These are phyloP conservation scores for Calyptomena viridis DNA, from an alignment of 2,113 vertebrate genomes.

Conservation along the genomic window DNA sequence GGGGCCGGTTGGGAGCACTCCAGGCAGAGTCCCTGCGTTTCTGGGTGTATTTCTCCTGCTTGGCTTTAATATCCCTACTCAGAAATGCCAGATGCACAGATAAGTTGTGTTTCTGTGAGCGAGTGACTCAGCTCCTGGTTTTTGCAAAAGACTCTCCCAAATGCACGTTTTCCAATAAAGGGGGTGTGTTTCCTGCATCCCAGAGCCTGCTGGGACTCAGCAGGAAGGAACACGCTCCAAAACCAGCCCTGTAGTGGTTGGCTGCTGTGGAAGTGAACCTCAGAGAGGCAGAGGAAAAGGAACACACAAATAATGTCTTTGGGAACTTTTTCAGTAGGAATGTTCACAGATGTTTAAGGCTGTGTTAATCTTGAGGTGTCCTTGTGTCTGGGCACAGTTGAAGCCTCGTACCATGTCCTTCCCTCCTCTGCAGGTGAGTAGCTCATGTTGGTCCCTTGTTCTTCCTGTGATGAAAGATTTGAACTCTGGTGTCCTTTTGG, in stretches of 20 bases:
- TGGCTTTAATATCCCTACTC: neutral
- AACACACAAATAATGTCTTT: neutral
- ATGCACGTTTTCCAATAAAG: neutral
- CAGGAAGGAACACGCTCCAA: neutral
- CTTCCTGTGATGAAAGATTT: neutral
- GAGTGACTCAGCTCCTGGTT: neutral
- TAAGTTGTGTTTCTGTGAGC: neutral
- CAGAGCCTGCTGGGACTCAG: neutral
- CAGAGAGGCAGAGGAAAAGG: neutral
- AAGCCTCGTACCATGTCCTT: fast-evolving
- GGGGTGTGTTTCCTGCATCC: neutral
- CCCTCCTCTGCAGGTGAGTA: neutral
- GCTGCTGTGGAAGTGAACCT: neutral
- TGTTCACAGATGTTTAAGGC: neutral
- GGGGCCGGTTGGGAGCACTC: neutral
- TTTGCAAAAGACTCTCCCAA: neutral
- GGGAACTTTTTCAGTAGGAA: neutral
- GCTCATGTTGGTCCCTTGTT: neutral
- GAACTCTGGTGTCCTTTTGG: neutral
- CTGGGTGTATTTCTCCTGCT: neutral
- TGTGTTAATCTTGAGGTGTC: neutral
- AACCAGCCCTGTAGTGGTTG: neutral
- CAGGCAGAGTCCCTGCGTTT: neutral
- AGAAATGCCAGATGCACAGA: neutral
- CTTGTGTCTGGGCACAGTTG: fast-evolving